phyloP scores from a whole-genome alignment of 1,140 invertebrate species.

The Neelides sp. region DNA sequence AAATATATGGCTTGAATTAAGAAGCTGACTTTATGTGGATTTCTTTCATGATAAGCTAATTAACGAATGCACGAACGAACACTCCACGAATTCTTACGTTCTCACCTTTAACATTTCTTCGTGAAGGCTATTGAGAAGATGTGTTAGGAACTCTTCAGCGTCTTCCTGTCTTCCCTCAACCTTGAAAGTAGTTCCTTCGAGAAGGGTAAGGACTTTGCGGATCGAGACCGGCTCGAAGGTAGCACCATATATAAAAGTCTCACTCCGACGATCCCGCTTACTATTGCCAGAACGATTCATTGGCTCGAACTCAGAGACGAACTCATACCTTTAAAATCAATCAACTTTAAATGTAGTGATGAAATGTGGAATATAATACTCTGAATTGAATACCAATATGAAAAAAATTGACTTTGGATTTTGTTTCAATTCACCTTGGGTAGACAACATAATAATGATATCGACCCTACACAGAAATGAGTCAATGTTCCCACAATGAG shows the following conservation, averaged over 20 bases:
- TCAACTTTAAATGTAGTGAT: no score
- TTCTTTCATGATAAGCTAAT: neutral
- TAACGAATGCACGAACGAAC: neutral
- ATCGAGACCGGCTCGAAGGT: constrained; percentile 29
- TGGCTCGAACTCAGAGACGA: constrained; percentile 28
- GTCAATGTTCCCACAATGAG: no score
- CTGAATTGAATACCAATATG: no score
- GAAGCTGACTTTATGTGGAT: constrained; percentile 18
- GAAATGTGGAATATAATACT: no score
- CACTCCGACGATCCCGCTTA: constrained; percentile 15
- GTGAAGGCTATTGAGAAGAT: constrained; percentile 80
- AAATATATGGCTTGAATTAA: constrained; percentile 6
- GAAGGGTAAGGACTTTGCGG: constrained; percentile 18
- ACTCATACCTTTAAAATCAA: constrained; percentile 19
- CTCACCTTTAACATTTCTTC: constrained; percentile 84
- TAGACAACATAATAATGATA: no score
- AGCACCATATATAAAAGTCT: constrained; percentile 17
- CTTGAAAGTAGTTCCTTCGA: constrained; percentile 45
- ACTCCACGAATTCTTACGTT: no score
- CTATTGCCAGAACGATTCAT: constrained; percentile 14
- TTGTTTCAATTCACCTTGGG: no score
- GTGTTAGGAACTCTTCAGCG: constrained; percentile 87
- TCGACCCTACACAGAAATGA: no score
- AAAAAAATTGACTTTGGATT: no score
- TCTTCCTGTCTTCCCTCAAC: constrained; percentile 81